Conservation (phyloP, 2,888 invertebrate genomes). For the Lasius fuliginosus region DNA sequence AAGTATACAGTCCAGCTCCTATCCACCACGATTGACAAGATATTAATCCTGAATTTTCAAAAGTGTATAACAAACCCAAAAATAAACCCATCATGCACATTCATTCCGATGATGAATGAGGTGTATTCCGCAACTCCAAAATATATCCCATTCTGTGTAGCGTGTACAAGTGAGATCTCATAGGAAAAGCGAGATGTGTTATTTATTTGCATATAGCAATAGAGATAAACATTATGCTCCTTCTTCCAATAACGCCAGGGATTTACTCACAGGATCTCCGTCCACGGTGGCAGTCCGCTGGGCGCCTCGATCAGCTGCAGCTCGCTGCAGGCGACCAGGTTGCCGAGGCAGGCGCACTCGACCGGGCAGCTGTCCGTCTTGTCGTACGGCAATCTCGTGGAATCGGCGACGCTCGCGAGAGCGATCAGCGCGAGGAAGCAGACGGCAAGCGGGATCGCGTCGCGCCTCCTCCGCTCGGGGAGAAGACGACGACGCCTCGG, state of each 20-base stretch:
- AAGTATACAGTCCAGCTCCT: constrained; percentile 29
- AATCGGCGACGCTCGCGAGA: constrained; percentile 23
- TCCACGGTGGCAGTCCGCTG: constrained; percentile 84
- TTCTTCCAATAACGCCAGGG: background rate
- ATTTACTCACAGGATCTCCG: constrained; percentile 83
- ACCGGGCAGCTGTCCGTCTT: constrained; percentile 81
- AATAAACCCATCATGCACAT: background rate
- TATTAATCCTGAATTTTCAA: too few relatives aligned
- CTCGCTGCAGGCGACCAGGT: constrained; percentile 82
- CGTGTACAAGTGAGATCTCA: background rate
- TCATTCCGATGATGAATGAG: background rate
- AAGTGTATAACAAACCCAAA: too few relatives aligned
- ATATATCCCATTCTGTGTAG: background rate
- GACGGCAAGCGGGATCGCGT: constrained; percentile 26
- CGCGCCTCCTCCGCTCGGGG: constrained; percentile 48
- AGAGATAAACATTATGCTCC: background rate
- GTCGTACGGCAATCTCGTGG: constrained; percentile 52
- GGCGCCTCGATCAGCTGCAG: constrained; percentile 82
- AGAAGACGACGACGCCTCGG: background rate
- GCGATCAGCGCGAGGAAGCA: constrained; percentile 72
- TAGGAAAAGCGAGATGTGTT: background rate
- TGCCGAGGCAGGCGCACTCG: constrained; percentile 84
- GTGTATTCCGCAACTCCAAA: background rate
- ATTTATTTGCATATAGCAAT: background rate
- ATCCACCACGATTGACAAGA: background rate